phyloP scores from a whole-genome alignment of 30 jellyfish, hydroid and myxozoan species.

The Cassiopea andromeda region DNA sequence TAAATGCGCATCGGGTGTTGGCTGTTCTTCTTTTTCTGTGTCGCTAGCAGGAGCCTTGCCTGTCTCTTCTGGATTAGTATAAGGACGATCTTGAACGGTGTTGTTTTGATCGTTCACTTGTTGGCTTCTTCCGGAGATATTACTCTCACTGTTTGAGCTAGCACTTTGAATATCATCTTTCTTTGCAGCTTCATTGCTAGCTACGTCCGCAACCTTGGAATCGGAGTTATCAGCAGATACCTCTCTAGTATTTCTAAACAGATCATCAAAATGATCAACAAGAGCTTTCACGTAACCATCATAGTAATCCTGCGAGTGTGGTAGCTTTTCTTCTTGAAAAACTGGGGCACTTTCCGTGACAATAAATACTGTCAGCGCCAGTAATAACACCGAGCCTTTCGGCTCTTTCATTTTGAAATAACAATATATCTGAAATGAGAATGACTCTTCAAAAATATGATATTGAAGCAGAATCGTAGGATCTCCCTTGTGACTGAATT shows the following conservation, averaged over 20 bases:
- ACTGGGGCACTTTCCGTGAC: constrained; percentile 53
- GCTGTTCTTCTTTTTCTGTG: constrained; percentile 61
- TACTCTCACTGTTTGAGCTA: neutral
- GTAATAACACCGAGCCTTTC: constrained; percentile 41
- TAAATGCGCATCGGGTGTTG: constrained; percentile 71
- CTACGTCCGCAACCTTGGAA: neutral
- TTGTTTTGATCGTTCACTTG: constrained; percentile 21
- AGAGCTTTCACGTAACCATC: constrained; percentile 96
- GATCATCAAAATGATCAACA: constrained; percentile 90
- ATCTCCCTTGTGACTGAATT: constrained; percentile 47
- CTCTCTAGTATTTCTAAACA: constrained; percentile 78
- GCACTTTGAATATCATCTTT: neutral
- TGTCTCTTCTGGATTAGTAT: constrained; percentile 58
- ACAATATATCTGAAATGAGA: too few relatives aligned
- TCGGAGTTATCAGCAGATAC: constrained; percentile 61
- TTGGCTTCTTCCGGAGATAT: neutral
- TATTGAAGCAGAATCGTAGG: neutral
- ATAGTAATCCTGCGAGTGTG: constrained; percentile 92
- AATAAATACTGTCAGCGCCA: constrained; percentile 7
- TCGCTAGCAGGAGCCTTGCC: constrained; percentile 62
- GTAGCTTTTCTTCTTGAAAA: constrained; percentile 69
- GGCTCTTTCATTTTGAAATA: constrained; percentile 56
- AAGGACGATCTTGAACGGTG: constrained; percentile 38
- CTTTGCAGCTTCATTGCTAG: constrained; percentile 7
- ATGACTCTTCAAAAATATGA: too few relatives aligned